Evolutionary conservation across 1,140 invertebrate species (phyloP).

Genomic region (Cotesia chilonis): DNA sequence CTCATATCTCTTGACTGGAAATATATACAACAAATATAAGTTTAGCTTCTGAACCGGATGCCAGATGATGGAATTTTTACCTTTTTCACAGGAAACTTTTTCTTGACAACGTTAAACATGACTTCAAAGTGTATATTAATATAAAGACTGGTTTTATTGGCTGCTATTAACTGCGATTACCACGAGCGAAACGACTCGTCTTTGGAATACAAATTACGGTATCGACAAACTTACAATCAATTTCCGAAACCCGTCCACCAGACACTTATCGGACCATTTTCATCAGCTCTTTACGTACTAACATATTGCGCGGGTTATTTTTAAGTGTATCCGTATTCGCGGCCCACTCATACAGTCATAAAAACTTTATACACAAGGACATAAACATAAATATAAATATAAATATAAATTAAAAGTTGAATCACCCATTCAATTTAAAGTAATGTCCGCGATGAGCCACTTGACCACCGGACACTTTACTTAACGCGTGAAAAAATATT

Average conservation of each 20-base stretch:
- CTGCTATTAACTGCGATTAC: constrained; percentile 42
- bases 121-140: constrained; percentile 37
- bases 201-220: constrained; percentile 46
- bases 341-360: background rate
- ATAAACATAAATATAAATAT: no score
- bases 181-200: constrained; percentile 38
- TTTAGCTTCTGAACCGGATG: constrained; percentile 25
- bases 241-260: constrained; percentile 43
- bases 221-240: constrained; percentile 45
- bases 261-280: constrained; percentile 44
- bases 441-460: no score
- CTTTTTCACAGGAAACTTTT: constrained; percentile 22
- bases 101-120: constrained; percentile 11
- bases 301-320: constrained; percentile 20
- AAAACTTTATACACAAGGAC: background rate
- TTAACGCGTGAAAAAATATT: background rate
- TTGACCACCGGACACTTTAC: no score
- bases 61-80: constrained; percentile 20
- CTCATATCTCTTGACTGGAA: no score
- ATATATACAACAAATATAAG: no score
- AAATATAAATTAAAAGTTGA: background rate
- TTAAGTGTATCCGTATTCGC: no score
- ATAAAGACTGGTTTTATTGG: constrained; percentile 41
- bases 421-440: background rate
- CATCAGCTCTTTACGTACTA: constrained; percentile 44